Evolutionary conservation across 2,888 invertebrate genomes (phyloP), one percentile per base, ranked within the genome.

Genomic region (Ethmia dodecea): DNA sequence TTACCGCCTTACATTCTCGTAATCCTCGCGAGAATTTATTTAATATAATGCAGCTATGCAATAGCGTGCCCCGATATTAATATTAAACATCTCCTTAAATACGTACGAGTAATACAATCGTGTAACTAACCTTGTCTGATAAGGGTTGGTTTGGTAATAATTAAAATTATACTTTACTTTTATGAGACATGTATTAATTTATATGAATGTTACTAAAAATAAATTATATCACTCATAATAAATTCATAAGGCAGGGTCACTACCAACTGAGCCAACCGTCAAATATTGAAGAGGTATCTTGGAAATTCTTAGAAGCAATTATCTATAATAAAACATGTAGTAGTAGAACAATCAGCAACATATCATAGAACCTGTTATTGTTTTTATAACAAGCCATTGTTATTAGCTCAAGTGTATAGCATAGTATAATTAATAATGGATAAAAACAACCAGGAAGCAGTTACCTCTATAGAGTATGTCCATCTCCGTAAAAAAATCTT

Each of bases 321-420:
- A 13, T 27, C 29, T 11, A 29, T 29, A n/a, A 28, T 14, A 14
- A 4, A n/a, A n/a, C n/a, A n/a, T n/a, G n/a, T n/a, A n/a, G n/a
- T n/a, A 11, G 12, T 18, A 11, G 32, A 40, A 41, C 31, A 49
- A 45, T 41, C 43, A 31, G 36, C 39, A 13, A 44, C 35, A 43
- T 39, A 49, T 47, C 33, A 35, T 33, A 45, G 43, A 37, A 38
- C 28, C 40, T 53, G 46, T 48, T 60, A 59, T 59, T 60, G 57
- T 69, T 59, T 55, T 59, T 61, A 49, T 59, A 64, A 60, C 60
- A 58, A 60, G 55, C 63, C 52, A 76, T 74, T 75, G 71, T 75
- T 61, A 55, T 43, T 46, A n/a, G 52, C 38, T 43, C 45, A 46
- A 38, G 36, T 45, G 43, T 49, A 35, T 47, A 53, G 52, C 50